Conservation (phyloP, 2,888 invertebrate genomes). For the Herminia tarsipennalis region DNA sequence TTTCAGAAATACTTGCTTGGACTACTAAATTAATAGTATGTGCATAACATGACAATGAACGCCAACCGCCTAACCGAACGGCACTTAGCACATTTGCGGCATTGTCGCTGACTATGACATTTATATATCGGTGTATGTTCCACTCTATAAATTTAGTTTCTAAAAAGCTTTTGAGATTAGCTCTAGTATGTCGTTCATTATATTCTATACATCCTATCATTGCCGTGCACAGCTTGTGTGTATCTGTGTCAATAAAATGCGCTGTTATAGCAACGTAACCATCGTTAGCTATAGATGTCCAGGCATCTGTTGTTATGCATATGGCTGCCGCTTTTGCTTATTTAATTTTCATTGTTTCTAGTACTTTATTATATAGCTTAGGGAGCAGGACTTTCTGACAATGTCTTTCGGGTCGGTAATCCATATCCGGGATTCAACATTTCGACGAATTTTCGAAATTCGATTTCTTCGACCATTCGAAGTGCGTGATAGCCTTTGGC, state of each 20-base stretch:
- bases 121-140: constrained; percentile 15
- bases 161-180: constrained; percentile 12
- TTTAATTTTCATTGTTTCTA: constrained; percentile 5
- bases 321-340: not conserved
- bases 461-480: not conserved
- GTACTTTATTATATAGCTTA: too few relatives aligned
- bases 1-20: constrained; percentile 20
- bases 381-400: not conserved
- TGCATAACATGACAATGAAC: constrained; percentile 37
- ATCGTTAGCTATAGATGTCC: constrained; percentile 13
- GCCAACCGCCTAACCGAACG: constrained; percentile 23
- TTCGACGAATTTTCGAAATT: not conserved
- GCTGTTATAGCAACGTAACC: constrained; percentile 19
- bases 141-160: constrained; percentile 7
- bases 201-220: constrained; percentile 18
- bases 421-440: not conserved
- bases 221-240: constrained; percentile 3
- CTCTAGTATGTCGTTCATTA: not conserved
- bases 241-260: constrained; percentile 14
- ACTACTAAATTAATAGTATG: constrained; percentile 34
- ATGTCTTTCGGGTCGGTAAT: not conserved
- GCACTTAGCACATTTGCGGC: constrained; percentile 35
- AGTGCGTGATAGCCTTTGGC: not conserved
- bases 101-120: constrained; percentile 27
- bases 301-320: constrained; percentile 15